Conservation (phyloP, 2,797 vertebrate genomes). For the Adelosebastes latens region DNA sequence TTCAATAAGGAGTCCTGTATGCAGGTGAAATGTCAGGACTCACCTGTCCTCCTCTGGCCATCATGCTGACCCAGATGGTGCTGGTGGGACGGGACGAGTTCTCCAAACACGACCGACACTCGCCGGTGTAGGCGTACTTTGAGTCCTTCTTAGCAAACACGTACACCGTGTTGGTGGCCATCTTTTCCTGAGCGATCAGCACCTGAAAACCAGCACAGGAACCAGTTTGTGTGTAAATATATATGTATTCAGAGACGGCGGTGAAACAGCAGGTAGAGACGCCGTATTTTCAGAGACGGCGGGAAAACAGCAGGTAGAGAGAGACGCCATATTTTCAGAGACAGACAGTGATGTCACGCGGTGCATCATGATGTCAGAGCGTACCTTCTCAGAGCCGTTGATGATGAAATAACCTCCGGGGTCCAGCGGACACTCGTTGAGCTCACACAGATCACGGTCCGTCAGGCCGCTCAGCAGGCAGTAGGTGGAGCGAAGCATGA, state of each 20-base stretch:
- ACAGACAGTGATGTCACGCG: not conserved
- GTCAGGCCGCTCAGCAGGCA: constrained; percentile 95
- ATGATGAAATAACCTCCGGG: constrained; percentile 99
- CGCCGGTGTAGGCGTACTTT: constrained; percentile 97
- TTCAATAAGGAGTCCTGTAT: too few relatives aligned
- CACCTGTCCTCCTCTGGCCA: constrained; percentile 98
- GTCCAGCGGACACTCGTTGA: constrained; percentile 97
- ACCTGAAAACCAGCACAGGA: constrained; percentile 81
- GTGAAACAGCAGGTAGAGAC: too few relatives aligned
- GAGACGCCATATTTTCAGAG: too few relatives aligned
- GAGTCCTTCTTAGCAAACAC: constrained; percentile 99
- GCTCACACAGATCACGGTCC: constrained; percentile 95
- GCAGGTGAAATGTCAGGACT: not conserved
- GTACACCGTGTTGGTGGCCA: constrained; percentile 99
- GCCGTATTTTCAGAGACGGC: too few relatives aligned
- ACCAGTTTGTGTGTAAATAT: not conserved
- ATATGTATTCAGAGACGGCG: too few relatives aligned
- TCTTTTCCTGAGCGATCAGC: constrained; percentile 98
- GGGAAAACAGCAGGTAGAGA: too few relatives aligned
- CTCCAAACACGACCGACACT: constrained; percentile 97
- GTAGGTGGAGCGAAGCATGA: constrained; percentile 98
- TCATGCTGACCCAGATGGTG: constrained; percentile 99
- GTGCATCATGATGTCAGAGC: not conserved
- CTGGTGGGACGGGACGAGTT: constrained; percentile 98
- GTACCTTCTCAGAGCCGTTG: constrained; percentile 98